Evolutionary conservation across 2,888 invertebrate species (phyloP).

Genomic region (Leptopterna dolabrata): DNA sequence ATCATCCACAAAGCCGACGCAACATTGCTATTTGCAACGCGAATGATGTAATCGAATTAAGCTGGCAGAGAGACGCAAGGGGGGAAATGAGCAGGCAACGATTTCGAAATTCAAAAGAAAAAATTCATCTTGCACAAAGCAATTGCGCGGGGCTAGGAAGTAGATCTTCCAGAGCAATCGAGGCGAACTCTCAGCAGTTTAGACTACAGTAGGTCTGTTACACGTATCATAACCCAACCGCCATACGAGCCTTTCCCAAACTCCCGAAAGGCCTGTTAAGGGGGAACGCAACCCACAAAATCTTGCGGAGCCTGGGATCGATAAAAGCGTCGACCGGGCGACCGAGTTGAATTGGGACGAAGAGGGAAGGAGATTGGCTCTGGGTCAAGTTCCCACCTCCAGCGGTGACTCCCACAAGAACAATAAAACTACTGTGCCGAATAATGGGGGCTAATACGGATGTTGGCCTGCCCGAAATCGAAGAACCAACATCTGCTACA

Average conservation of each 20-base stretch:
- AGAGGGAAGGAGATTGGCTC: constrained; percentile 19
- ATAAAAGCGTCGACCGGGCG: neutral
- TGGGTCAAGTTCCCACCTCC: constrained; percentile 12
- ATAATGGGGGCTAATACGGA: constrained; percentile 7
- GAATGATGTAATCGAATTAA: no score
- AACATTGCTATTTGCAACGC: neutral
- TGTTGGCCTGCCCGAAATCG: neutral
- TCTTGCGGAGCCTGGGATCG: neutral
- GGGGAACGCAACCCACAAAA: neutral
- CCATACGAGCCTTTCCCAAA: no score
- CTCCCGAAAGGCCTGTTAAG: no score
- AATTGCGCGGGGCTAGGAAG: no score
- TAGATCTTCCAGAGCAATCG: no score
- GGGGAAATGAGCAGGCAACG: no score
- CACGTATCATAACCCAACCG: no score
- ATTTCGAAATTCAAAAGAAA: no score
- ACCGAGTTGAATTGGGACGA: constrained; percentile 9
- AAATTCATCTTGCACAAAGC: no score
- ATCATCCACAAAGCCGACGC: neutral
- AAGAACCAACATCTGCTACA: neutral
- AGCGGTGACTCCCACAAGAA: constrained; percentile 10
- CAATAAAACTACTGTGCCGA: constrained; percentile 15
- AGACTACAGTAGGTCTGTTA: no score
- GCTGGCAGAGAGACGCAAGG: no score
- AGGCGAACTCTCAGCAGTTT: no score